These are phyloP conservation scores for Orientallactaga sibirica DNA, from an alignment of 2,797 vertebrate species.

Conservation along the genomic window DNA sequence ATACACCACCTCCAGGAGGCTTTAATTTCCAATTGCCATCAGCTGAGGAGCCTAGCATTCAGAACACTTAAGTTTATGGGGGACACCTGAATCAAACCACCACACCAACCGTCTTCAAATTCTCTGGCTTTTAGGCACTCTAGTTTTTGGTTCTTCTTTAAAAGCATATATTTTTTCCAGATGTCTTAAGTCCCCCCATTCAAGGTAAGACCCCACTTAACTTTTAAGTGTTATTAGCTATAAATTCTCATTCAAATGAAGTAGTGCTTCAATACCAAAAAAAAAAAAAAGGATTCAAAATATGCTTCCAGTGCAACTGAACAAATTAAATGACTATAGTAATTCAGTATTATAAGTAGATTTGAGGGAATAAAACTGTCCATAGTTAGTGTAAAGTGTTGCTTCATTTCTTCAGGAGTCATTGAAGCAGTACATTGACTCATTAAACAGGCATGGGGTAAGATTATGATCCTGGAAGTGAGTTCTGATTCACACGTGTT, in stretches of 20 bases:
- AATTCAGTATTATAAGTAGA: constrained; percentile 2
- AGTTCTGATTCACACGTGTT: neutral
- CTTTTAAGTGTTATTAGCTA: neutral
- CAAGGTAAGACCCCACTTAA: constrained; percentile 35
- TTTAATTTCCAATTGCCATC: no score
- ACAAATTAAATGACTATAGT: constrained; percentile 49
- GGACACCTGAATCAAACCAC: no score
- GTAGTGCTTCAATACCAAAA: constrained; percentile 26
- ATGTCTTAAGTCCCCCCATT: neutral
- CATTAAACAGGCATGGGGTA: neutral
- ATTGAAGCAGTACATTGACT: neutral
- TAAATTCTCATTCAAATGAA: constrained; percentile 35
- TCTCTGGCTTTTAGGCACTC: constrained; percentile 11
- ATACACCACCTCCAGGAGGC: no score
- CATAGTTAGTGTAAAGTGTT: neutral
- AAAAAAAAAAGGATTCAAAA: neutral
- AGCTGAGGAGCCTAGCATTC: no score
- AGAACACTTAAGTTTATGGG: no score
- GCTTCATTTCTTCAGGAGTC: constrained; percentile 2
- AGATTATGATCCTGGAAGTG: neutral
- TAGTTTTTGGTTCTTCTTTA: neutral
- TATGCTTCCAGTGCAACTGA: constrained; percentile 27
- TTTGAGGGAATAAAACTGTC: neutral
- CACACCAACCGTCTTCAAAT: constrained; percentile 16
- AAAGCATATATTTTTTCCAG: neutral